These are phyloP conservation scores for Theocolax elegans DNA, from an alignment of 1,140 invertebrate species.

Conservation along the genomic window DNA sequence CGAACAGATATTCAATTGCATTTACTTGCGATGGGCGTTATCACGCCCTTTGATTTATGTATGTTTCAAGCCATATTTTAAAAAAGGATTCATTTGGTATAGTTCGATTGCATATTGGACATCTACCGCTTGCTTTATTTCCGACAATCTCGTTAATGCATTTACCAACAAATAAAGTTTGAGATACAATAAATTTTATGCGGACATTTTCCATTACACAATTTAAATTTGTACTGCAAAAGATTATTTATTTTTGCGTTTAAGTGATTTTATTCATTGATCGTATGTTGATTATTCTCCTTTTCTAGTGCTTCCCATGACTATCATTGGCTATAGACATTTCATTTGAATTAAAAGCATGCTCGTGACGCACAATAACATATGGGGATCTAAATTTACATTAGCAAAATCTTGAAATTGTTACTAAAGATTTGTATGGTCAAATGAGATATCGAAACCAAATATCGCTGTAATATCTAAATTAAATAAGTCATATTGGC, in stretches of 20 bases:
- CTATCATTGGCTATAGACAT: too few relatives aligned
- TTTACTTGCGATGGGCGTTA: too few relatives aligned
- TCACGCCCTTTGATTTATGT: too few relatives aligned
- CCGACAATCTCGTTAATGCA: neutral
- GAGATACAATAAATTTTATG: too few relatives aligned
- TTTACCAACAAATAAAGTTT: neutral
- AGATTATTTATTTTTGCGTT: neutral
- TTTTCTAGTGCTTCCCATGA: neutral
- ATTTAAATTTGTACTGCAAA: neutral
- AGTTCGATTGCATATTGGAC: too few relatives aligned
- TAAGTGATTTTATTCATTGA: neutral
- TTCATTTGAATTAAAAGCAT: too few relatives aligned
- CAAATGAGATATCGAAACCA: slow-evolving; percentile 9
- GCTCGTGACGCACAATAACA: too few relatives aligned
- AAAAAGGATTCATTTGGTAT: neutral
- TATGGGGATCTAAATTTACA: neutral
- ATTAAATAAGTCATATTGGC: neutral
- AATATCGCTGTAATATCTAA: neutral
- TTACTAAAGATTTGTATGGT: slow-evolving; percentile 6
- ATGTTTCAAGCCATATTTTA: neutral
- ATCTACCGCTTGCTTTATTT: neutral
- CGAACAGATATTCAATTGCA: neutral
- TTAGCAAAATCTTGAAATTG: neutral
- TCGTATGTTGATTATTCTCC: neutral
- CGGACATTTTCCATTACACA: too few relatives aligned